Conservation (phyloP, 2,888 invertebrate species). For the Slavum lentiscoides region DNA sequence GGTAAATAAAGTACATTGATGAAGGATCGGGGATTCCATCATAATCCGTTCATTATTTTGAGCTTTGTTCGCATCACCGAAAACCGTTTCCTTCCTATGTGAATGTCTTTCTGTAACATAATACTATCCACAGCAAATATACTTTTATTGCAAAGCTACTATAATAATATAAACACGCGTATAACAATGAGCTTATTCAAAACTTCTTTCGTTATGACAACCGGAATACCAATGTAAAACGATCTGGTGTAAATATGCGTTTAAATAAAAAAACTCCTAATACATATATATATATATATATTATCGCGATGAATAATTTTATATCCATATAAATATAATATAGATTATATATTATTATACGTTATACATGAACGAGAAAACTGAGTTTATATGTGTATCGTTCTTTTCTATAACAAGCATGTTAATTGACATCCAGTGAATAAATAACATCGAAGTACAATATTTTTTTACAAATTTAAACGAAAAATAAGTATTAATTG, state of each 20-base stretch:
- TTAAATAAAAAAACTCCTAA: slow-evolving; percentile 6
- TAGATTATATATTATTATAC: too few relatives aligned
- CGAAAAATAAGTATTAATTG: too few relatives aligned
- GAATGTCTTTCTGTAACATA: slow-evolving; percentile 15
- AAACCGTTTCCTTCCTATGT: slow-evolving; percentile 31
- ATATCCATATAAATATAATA: not conserved
- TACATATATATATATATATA: too few relatives aligned
- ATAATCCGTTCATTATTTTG: slow-evolving; percentile 50
- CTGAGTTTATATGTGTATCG: not conserved
- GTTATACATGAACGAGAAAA: not conserved
- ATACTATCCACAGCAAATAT: not conserved
- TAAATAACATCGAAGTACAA: too few relatives aligned
- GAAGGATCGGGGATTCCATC: slow-evolving; percentile 19
- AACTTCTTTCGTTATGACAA: slow-evolving; percentile 24
- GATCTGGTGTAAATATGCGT: not conserved
- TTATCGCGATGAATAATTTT: not conserved
- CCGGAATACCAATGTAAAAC: slow-evolving; percentile 22
- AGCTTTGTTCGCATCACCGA: slow-evolving; percentile 32
- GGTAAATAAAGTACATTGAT: slow-evolving; percentile 30
- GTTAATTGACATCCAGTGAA: too few relatives aligned
- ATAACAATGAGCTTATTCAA: slow-evolving; percentile 33
- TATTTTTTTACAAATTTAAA: too few relatives aligned
- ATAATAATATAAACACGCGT: slow-evolving; percentile 26
- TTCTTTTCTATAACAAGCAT: too few relatives aligned
- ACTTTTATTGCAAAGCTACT: slow-evolving; percentile 16